Conservation (phyloP, 1,140 invertebrate species). For the Magallana angulata region DNA sequence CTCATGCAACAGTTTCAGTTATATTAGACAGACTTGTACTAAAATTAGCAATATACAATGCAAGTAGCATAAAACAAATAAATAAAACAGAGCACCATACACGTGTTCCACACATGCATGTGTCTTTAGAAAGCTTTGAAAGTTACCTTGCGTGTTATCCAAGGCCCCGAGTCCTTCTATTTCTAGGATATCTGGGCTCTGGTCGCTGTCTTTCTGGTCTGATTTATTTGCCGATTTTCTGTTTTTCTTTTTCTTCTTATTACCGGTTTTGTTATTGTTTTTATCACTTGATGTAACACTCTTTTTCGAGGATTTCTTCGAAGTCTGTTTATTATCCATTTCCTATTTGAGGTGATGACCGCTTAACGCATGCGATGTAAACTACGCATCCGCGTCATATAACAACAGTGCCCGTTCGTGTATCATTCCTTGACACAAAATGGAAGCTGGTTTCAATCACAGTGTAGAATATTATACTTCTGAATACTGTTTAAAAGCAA, state of each 20-base stretch:
- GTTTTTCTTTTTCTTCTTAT: constrained; percentile 62
- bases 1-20: too few species aligned
- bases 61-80: background rate
- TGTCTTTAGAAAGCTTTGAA: background rate
- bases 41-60: too few species aligned
- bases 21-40: too few species aligned
- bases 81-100: background rate
- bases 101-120: background rate
- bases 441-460: background rate
- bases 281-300: constrained; percentile 23
- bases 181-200: constrained; percentile 56
- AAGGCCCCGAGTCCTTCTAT: constrained; percentile 57
- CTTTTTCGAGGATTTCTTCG: constrained; percentile 54
- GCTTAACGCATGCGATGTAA: constrained; percentile 40
- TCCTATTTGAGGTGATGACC: constrained; percentile 19
- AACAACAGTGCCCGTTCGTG: background rate
- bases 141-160: constrained; percentile 49
- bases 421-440: background rate
- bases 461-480: background rate
- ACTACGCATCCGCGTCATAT: constrained; percentile 41
- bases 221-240: constrained; percentile 52
- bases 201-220: constrained; percentile 59
- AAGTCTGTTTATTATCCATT: constrained; percentile 47
- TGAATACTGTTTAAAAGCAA: background rate
- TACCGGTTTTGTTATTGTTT: constrained; percentile 47